Percentiles rank a stretch among this genome's conserved stretches.
These are phyloP conservation scores for Otolemur garnettii DNA, from an alignment of 2,113 vertebrate genomes.

Conservation along the genomic window DNA sequence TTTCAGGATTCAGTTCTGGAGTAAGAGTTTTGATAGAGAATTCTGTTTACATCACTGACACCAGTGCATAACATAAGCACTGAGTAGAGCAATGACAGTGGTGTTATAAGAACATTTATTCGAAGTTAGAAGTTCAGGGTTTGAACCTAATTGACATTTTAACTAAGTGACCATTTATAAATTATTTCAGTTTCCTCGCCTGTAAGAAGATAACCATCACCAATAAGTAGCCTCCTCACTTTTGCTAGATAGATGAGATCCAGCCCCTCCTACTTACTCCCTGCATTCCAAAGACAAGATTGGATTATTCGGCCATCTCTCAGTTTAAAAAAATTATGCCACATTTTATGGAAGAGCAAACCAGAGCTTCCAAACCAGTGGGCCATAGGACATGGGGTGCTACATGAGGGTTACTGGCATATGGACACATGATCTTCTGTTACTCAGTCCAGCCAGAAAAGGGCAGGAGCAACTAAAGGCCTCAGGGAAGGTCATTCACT, in stretches of 20 bases:
- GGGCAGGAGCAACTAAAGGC: neutral
- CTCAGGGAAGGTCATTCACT: neutral
- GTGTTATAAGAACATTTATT: neutral
- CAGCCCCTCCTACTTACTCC: neutral
- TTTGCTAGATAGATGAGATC: neutral
- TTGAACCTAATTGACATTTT: neutral
- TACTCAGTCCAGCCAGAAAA: neutral
- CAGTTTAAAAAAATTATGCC: neutral
- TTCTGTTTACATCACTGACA: neutral
- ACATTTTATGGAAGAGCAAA: slow-evolving; percentile 26
- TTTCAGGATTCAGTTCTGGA: neutral
- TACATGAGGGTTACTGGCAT: neutral
- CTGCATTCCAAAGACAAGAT: neutral
- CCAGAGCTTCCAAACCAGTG: neutral
- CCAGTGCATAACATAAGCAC: neutral
- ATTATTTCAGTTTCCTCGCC: neutral
- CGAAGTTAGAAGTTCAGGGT: neutral
- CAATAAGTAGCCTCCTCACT: neutral
- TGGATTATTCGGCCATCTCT: neutral
- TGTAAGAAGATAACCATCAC: slow-evolving; percentile 15
- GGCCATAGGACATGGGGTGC: neutral
- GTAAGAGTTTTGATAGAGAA: neutral
- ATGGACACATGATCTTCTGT: neutral
- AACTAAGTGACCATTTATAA: neutral
- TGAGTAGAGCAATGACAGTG: neutral